Conservation (phyloP, 2,113 vertebrate genomes). For the Oncorhynchus mykiss region DNA sequence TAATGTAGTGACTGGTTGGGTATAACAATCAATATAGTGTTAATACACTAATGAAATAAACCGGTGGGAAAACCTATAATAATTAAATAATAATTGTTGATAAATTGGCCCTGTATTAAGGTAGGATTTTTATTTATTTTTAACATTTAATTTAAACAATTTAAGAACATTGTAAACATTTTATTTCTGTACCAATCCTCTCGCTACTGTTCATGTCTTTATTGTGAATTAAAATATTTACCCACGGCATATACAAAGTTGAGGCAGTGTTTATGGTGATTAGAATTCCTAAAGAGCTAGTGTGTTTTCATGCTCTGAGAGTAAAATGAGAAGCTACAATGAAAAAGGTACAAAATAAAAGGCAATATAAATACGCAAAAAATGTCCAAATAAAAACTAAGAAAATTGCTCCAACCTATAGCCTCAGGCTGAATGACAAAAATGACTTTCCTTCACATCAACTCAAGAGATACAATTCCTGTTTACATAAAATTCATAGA, state of each 20-base stretch:
- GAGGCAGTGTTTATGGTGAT: conserved; percentile 89
- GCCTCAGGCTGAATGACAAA: conserved; percentile 78
- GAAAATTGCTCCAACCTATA: conserved; percentile 81
- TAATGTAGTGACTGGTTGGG: conserved; percentile 2
- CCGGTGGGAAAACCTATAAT: conserved; percentile 4
- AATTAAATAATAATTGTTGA: neutral
- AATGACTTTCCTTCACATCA: conserved; percentile 22
- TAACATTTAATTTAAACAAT: no score
- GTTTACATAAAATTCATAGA: conserved; percentile 35
- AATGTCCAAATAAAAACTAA: conserved; percentile 57
- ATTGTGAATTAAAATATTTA: conserved; percentile 48
- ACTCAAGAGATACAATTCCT: conserved; percentile 51
- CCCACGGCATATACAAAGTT: conserved; percentile 70
- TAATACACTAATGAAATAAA: conserved; percentile 7
- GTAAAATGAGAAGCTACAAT: conserved; percentile 75
- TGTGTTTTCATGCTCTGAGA: conserved; percentile 84
- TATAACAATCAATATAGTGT: neutral
- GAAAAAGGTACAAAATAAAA: conserved; percentile 72
- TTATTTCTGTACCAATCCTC: no score
- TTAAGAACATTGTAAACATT: no score
- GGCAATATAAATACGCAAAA: conserved; percentile 65
- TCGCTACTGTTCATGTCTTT: no score
- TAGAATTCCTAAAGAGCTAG: conserved; percentile 79
- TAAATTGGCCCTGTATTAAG: neutral
- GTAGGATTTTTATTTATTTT: no score